Evolutionary conservation across 1,140 invertebrate genomes (phyloP).

Genomic region (Carcinoscorpius rotundicauda): DNA sequence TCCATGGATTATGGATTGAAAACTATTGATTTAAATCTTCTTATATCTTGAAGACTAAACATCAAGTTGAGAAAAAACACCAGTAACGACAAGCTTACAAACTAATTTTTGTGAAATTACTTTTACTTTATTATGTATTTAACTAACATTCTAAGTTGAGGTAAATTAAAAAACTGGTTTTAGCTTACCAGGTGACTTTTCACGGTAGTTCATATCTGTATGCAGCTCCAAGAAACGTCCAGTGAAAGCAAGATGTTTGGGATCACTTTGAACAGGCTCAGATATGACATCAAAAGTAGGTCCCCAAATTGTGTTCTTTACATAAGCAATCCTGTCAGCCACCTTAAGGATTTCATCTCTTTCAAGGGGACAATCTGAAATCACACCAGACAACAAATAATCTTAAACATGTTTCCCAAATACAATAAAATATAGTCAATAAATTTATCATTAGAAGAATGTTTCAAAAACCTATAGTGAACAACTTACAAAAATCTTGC

Average conservation of each 20-base stretch:
- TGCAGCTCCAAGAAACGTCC: conserved; percentile 30
- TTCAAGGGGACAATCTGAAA: conserved; percentile 20
- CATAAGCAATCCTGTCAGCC: conserved; percentile 31
- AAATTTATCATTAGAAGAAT: too few species aligned
- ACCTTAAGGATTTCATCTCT: conserved; percentile 28
- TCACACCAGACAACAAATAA: background rate
- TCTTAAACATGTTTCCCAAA: too few species aligned
- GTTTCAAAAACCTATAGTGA: too few species aligned
- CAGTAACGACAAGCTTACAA: too few species aligned
- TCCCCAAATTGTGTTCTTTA: conserved; percentile 33
- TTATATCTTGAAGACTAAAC: too few species aligned
- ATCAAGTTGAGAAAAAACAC: too few species aligned
- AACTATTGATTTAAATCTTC: too few species aligned
- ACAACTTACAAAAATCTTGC: too few species aligned
- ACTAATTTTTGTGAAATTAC: conserved; percentile 1
- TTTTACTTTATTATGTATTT: background rate
- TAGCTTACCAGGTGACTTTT: conserved; percentile 31
- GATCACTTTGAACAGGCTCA: conserved; percentile 26
- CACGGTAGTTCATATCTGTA: conserved; percentile 34
- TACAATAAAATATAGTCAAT: too few species aligned
- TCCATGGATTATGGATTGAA: too few species aligned
- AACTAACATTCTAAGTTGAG: background rate
- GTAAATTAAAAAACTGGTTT: too few species aligned
- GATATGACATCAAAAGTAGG: conserved; percentile 31
- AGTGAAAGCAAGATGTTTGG: conserved; percentile 29